phyloP scores from a whole-genome alignment of 2,113 vertebrate species.

The Dinomys branickii region DNA sequence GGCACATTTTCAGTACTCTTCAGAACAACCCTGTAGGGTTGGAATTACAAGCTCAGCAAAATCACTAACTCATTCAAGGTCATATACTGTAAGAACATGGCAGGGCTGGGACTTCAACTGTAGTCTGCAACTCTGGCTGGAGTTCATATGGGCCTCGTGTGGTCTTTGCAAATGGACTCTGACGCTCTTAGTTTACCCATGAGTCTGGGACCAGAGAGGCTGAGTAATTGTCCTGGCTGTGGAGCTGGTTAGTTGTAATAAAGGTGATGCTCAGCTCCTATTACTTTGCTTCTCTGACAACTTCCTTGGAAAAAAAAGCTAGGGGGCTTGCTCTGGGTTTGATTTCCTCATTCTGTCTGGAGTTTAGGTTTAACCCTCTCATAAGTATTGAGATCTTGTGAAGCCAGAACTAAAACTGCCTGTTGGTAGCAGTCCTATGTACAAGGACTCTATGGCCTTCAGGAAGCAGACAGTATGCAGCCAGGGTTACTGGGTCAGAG shows the following conservation, averaged over 20 bases:
- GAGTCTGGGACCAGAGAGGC: background rate
- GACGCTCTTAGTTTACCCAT: background rate
- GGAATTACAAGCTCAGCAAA: constrained; percentile 39
- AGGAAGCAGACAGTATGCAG: background rate
- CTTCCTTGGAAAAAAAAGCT: constrained; percentile 7
- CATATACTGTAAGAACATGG: background rate
- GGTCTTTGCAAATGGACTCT: background rate
- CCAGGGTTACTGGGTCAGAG: background rate
- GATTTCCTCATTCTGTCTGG: constrained; percentile 45
- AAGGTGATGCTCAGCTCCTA: background rate
- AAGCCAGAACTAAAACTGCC: constrained; percentile 44
- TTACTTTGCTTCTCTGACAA: background rate
- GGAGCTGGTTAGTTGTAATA: background rate
- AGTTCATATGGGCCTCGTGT: background rate
- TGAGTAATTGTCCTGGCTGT: background rate
- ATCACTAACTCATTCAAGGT: constrained; percentile 38
- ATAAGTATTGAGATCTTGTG: background rate
- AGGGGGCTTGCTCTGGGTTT: constrained; percentile 16
- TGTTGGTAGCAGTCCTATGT: background rate
- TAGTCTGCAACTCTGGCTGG: background rate
- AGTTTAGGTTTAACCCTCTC: constrained; percentile 43
- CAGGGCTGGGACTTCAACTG: background rate
- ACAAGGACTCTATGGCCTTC: no score
- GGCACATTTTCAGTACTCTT: background rate
- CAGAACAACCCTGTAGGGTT: background rate